These are phyloP conservation scores for Ochotona curzoniae DNA, from an alignment of 2,113 vertebrate genomes.

Conservation along the genomic window DNA sequence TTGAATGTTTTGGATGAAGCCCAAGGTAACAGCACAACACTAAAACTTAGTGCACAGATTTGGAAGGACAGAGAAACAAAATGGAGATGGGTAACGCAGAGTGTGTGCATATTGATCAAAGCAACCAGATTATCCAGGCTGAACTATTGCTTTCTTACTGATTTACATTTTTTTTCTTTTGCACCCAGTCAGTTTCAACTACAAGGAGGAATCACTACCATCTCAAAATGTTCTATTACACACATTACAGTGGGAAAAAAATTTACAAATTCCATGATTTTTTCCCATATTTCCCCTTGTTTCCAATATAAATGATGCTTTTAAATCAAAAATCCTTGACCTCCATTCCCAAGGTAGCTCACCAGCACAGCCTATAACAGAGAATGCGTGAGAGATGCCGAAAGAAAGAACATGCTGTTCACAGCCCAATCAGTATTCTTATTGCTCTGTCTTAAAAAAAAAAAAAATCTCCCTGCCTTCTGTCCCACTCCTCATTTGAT, in stretches of 20 bases:
- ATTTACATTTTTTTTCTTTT: neutral
- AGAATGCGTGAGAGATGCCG: neutral
- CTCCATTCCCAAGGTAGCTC: neutral
- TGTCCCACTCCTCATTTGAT: accelerated
- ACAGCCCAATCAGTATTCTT: neutral
- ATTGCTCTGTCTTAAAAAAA: neutral
- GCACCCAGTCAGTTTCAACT: neutral
- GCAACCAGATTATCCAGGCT: neutral
- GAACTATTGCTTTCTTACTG: neutral
- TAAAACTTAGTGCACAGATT: neutral
- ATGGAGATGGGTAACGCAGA: neutral
- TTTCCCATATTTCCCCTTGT: neutral
- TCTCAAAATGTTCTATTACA: neutral
- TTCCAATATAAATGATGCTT: neutral
- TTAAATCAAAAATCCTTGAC: neutral
- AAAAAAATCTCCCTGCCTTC: neutral
- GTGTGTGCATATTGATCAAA: neutral
- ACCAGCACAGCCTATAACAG: neutral
- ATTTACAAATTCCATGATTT: neutral
- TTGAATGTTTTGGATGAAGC: neutral
- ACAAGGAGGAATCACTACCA: neutral
- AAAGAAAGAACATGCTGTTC: neutral
- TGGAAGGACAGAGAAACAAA: neutral
- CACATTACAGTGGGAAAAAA: neutral
- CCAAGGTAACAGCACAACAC: neutral